These are phyloP conservation scores for Yoshiicerus persimilis DNA, from an alignment of 1,140 invertebrate genomes.

Conservation along the genomic window DNA sequence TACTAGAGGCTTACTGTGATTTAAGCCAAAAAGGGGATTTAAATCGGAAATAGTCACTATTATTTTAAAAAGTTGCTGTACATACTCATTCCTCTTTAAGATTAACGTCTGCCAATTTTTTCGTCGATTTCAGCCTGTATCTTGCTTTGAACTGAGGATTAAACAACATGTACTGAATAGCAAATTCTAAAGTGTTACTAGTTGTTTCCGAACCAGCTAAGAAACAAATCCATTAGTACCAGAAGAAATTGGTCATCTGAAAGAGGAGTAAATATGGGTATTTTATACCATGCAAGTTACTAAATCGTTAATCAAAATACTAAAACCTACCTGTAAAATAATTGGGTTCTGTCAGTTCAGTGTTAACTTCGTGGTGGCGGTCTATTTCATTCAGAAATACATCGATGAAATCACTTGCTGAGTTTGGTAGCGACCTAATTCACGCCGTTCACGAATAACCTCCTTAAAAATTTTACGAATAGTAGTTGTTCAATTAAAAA, in stretches of 20 bases:
- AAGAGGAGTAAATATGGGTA: too few relatives aligned
- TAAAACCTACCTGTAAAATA: slow-evolving; percentile 38
- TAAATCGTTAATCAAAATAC: too few relatives aligned
- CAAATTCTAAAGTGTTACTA: slow-evolving; percentile 34
- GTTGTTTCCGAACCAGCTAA: slow-evolving; percentile 35
- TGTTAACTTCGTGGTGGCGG: background rate
- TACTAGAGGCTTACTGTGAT: too few relatives aligned
- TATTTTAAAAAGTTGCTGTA: background rate
- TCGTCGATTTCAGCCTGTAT: slow-evolving; percentile 38
- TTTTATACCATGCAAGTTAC: too few relatives aligned
- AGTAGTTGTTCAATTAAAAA: too few relatives aligned
- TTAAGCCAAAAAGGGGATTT: too few relatives aligned
- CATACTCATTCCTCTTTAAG: slow-evolving; percentile 24
- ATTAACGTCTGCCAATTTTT: slow-evolving; percentile 27
- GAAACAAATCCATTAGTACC: slow-evolving; percentile 34
- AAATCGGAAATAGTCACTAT: too few relatives aligned
- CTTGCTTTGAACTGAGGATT: slow-evolving; percentile 30
- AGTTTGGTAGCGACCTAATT: background rate
- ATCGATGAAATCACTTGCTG: slow-evolving; percentile 34
- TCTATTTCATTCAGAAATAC: slow-evolving; percentile 40
- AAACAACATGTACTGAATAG: slow-evolving; percentile 23
- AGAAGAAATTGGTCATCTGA: slow-evolving; percentile 40
- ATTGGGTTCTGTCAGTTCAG: background rate
- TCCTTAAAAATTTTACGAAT: background rate
- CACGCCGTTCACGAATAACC: slow-evolving; percentile 8